phyloP scores from a whole-genome alignment of 2,113 vertebrate species.

The Mola mola region DNA sequence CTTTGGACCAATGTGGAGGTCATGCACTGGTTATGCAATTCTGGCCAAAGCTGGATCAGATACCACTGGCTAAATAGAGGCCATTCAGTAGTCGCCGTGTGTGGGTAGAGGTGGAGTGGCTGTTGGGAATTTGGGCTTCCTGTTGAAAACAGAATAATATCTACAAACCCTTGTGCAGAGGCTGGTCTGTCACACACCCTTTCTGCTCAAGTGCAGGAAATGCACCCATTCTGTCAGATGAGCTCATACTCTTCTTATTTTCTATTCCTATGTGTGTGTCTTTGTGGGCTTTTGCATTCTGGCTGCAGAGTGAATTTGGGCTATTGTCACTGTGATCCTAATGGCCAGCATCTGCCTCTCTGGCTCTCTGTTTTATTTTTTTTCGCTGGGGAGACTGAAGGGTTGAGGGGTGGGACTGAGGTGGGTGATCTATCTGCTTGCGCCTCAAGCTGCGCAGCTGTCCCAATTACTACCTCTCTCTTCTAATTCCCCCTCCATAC shows the following conservation, averaged over 20 bases:
- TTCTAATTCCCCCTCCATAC: conserved; percentile 51
- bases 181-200: conserved; percentile 58
- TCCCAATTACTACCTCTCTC: conserved; percentile 68
- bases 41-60: conserved; percentile 34
- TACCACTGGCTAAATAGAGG: conserved; percentile 45
- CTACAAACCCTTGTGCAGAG: conserved; percentile 25
- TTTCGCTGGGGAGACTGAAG: background rate
- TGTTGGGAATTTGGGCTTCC: conserved; percentile 50
- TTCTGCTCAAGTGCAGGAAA: conserved; percentile 54
- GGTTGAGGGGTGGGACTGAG: conserved; percentile 22
- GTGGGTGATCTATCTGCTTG: conserved; percentile 50
- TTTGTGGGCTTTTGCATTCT: conserved; percentile 32
- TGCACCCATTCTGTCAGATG: conserved; percentile 71
- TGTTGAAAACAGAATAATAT: conserved; percentile 56
- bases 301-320: conserved; percentile 41
- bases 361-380: conserved; percentile 36
- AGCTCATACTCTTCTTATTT: conserved; percentile 48
- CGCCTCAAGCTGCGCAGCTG: conserved; percentile 71
- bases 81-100: conserved; percentile 38
- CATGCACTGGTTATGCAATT: conserved; percentile 28
- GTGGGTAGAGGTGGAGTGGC: conserved; percentile 23
- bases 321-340: conserved; percentile 60
- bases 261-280: conserved; percentile 24
- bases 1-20: conserved; percentile 36
- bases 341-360: conserved; percentile 70